Percentiles rank a stretch among this genome's conserved stretches.
phyloP scores from a whole-genome alignment of 2,113 vertebrate genomes.

The Ptilonorhynchus violaceus region DNA sequence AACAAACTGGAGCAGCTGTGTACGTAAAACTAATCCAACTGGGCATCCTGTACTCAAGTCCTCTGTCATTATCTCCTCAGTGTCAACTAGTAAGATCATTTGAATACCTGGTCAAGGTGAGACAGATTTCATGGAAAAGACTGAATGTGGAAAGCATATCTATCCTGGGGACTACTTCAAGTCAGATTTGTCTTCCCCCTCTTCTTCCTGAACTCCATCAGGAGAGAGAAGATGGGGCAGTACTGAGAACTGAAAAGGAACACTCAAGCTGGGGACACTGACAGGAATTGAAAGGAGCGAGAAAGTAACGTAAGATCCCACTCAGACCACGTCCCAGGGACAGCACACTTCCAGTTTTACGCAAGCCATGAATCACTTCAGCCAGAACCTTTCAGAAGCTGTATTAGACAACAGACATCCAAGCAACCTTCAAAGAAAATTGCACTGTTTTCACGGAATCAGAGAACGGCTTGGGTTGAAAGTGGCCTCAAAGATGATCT shows the following conservation, averaged over 20 bases:
- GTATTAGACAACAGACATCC: not conserved
- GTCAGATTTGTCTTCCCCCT: not conserved
- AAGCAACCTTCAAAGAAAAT: not conserved
- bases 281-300: not conserved
- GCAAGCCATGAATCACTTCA: not conserved
- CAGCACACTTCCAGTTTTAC: not conserved
- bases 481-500: not conserved
- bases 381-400: not conserved
- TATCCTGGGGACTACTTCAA: not conserved
- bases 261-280: not conserved
- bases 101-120: not conserved
- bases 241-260: not conserved
- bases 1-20: not conserved
- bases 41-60: not conserved
- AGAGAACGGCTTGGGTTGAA: not conserved
- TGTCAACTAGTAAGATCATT: not conserved
- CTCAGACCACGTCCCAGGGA: not conserved
- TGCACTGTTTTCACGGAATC: not conserved
- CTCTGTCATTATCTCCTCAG: not conserved
- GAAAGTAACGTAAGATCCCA: not conserved
- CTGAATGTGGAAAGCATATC: not conserved
- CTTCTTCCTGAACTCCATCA: not conserved
- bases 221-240: not conserved
- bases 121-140: not conserved
- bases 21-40: not conserved